Evolutionary conservation across 2,797 vertebrate species (phyloP).

Genomic region (Gymnothorax reevesii): DNA sequence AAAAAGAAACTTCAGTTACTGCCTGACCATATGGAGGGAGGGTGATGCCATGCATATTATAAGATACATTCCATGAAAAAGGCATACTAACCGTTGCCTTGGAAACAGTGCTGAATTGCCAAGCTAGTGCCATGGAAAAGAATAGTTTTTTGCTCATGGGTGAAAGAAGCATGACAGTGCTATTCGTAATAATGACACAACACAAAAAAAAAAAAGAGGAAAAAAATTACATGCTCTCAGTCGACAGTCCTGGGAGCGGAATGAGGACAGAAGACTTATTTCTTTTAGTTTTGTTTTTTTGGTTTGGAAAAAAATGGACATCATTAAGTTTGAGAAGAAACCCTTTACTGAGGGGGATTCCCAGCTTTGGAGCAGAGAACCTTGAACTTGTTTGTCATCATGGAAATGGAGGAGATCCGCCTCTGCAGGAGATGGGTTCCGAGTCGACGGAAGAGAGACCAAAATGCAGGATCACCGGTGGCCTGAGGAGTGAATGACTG

Average conservation of each 20-base stretch:
- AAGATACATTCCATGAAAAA: conserved; percentile 78
- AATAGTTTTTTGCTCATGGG: conserved; percentile 39
- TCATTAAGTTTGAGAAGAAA: conserved; percentile 9
- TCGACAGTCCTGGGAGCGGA: conserved; percentile 6
- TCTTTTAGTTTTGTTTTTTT: neutral
- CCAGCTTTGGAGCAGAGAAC: neutral
- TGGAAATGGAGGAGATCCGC: conserved; percentile 6
- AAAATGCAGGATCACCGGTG: conserved; percentile 29
- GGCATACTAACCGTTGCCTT: conserved; percentile 54
- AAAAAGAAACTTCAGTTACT: conserved; percentile 39
- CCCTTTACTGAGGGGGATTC: neutral
- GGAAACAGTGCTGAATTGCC: conserved; percentile 68
- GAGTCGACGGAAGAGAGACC: conserved; percentile 33
- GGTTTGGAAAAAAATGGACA: neutral
- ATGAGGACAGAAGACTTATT: conserved; percentile 29
- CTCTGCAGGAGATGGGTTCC: neutral
- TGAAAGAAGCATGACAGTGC: conserved; percentile 64
- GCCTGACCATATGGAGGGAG: conserved; percentile 47
- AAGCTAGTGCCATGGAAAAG: conserved; percentile 71
- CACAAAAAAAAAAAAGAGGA: neutral
- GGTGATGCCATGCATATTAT: conserved; percentile 56
- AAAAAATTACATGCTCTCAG: conserved; percentile 44
- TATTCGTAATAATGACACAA: conserved; percentile 56
- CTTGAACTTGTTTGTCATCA: conserved; percentile 14
- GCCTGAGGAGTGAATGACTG: conserved; percentile 28